phyloP scores from a whole-genome alignment of 2,797 vertebrate genomes.

The Morelia viridis region DNA sequence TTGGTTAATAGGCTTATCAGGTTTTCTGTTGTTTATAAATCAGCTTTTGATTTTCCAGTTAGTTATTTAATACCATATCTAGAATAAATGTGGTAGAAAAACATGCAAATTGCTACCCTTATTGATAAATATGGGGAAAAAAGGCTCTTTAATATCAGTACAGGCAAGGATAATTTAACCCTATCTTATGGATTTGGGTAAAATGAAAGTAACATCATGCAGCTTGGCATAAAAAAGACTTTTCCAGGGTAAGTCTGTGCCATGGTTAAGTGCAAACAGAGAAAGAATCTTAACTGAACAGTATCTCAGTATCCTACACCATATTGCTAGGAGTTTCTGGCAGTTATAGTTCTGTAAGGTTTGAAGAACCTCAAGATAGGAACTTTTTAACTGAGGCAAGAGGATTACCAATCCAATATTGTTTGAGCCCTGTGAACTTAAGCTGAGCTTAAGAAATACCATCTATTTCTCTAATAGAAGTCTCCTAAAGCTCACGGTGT shows the following conservation, averaged over 20 bases:
- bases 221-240: neutral
- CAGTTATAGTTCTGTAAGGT: neutral
- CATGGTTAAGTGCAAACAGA: neutral
- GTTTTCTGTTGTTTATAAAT: neutral
- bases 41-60: neutral
- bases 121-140: neutral
- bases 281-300: neutral
- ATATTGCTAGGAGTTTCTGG: neutral
- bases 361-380: neutral
- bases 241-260: neutral
- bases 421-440: neutral
- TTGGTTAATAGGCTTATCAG: neutral
- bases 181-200: neutral
- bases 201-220: neutral
- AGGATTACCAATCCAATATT: neutral
- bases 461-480: neutral
- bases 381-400: neutral
- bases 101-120: neutral
- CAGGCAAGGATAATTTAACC: neutral
- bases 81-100: neutral
- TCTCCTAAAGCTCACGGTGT: neutral
- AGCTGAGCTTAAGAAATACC: neutral
- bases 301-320: neutral
- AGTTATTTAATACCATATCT: neutral
- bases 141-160: too few species aligned